Conservation (phyloP, 2,888 invertebrate species). For the Eustalomyia histrio region DNA sequence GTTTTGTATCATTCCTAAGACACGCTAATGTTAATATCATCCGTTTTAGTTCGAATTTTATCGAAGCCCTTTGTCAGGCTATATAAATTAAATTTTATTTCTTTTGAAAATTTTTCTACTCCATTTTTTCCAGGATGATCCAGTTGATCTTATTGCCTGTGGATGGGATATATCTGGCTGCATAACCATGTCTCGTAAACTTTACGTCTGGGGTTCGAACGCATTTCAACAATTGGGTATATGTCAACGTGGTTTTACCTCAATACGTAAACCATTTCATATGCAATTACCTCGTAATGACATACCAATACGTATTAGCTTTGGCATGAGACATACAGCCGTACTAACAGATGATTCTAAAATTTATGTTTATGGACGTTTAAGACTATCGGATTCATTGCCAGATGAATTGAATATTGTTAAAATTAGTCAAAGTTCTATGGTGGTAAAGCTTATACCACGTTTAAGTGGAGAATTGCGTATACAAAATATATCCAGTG, state of each 20-base stretch:
- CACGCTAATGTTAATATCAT: too few species aligned
- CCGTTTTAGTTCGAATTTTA: too few species aligned
- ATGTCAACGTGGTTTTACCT: slow-evolving; percentile 78
- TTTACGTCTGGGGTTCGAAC: slow-evolving; percentile 93
- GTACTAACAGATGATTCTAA: slow-evolving; percentile 75
- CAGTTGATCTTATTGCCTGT: slow-evolving; percentile 84
- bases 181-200: slow-evolving; percentile 84
- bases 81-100: too few species aligned
- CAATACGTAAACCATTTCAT: slow-evolving; percentile 75
- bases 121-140: slow-evolving; percentile 80
- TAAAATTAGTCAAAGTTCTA: slow-evolving; percentile 73
- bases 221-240: slow-evolving; percentile 88
- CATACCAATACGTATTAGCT: slow-evolving; percentile 71
- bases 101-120: too few species aligned
- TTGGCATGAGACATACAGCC: slow-evolving; percentile 77
- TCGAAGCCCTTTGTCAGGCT: too few species aligned
- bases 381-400: slow-evolving; percentile 73
- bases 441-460: slow-evolving; percentile 72
- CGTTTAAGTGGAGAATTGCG: slow-evolving; percentile 76
- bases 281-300: slow-evolving; percentile 75
- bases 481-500: slow-evolving; percentile 85
- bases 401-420: slow-evolving; percentile 74
- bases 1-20: too few species aligned
- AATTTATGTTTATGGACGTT: slow-evolving; percentile 76
- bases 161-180: slow-evolving; percentile 93